Conservation (phyloP, 1,140 invertebrate genomes). For the Zeugodacus cucurbitae region DNA sequence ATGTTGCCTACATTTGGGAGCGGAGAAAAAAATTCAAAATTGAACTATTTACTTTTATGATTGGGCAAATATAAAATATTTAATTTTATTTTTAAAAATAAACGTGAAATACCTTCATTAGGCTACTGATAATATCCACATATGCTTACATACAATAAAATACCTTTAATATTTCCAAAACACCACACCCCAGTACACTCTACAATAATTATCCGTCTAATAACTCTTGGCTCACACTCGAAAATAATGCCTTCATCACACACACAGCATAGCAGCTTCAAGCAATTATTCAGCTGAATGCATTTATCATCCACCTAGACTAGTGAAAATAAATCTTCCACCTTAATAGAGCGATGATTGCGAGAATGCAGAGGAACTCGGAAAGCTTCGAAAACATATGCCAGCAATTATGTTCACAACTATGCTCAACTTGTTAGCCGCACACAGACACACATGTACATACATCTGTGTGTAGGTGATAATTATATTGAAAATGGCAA, state of each 20-base stretch:
- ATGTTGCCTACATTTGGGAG: too few relatives aligned
- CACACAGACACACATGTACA: background rate
- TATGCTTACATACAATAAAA: too few relatives aligned
- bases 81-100: too few relatives aligned
- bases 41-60: too few relatives aligned
- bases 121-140: too few relatives aligned
- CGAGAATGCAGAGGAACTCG: background rate
- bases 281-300: background rate
- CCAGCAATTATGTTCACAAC: constrained; percentile 11
- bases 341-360: background rate
- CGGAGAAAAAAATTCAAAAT: too few relatives aligned
- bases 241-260: background rate
- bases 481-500: constrained; percentile 24
- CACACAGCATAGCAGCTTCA: background rate
- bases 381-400: background rate
- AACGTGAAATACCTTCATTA: too few relatives aligned
- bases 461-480: background rate
- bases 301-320: background rate
- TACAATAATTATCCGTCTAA: too few relatives aligned
- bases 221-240: background rate
- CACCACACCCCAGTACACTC: too few relatives aligned
- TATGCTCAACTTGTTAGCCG: background rate
- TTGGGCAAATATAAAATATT: too few relatives aligned
- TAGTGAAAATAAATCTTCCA: background rate
- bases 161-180: too few relatives aligned